Base-by-base conservation (phyloP, 2,797 vertebrate genomes). In the Acrocephalus scirpaceus region DNA sequence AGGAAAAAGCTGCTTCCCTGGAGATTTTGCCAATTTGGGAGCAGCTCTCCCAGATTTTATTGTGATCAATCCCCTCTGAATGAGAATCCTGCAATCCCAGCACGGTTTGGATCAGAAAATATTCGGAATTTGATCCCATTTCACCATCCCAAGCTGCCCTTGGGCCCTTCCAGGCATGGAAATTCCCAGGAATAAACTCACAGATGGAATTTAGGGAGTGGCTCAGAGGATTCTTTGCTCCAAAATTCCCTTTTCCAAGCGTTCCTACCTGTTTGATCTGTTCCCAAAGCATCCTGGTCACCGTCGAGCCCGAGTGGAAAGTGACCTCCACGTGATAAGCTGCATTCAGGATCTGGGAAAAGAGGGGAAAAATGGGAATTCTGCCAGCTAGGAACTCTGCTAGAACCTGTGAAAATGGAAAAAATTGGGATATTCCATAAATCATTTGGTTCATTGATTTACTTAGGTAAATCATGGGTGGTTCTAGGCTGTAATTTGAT, bases 241-340 rank as follows among this genome's bases (percentile, higher is more conserved):
- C 54, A 5, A 16, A 48, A 69, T n/a, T 4, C 13, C 50, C 10
- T 4, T 6, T 27, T 25, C 19, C 13, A 48, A 13, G 58, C 1
- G 2, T 16, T 23, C 84, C 10, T 88, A 99, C 99, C 99, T 99
- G 99, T 95, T 99, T 99, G 97, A 99, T 99, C 97, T 99, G 99
- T 73, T 99, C 99, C 99, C 99, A 99, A 53, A 99, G 98, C 92
- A 99, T 97, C 90, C 99, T 98, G 17, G 99, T 99, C 61, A 99
- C 99, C 0, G 99, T 99, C 2, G 99, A 99, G 93, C 99, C 99
- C 0, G 99, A 99, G 96, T 99, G 99, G 97, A 99, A 99, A 3
- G 99, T 99, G 93, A 99, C 99, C 97, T 99, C 99, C 73, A 99
- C 99, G 3, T 99, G 99, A 96, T 99, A 99, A 62, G 99, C 99